phyloP scores from a whole-genome alignment of 1,140 invertebrate species.

The Drosophila sturtevanti region DNA sequence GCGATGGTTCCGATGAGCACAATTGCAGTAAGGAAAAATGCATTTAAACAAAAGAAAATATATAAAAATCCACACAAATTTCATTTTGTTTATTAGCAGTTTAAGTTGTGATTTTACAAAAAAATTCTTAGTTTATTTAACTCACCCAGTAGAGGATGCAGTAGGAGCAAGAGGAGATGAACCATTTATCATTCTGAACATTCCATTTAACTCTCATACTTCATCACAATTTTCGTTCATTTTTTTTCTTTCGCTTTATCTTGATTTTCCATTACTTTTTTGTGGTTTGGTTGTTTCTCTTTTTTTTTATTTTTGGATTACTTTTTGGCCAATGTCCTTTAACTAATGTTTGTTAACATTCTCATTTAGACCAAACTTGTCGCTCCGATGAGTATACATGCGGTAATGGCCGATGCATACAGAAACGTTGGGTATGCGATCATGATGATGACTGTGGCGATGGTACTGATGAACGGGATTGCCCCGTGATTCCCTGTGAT shows the following conservation, averaged over 20 bases:
- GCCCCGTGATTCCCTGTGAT: conserved; percentile 87
- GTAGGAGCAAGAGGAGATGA: no score
- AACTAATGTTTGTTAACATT: conserved; percentile 16
- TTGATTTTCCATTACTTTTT: conserved; percentile 16
- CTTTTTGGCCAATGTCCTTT: not conserved
- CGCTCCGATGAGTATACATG: conserved; percentile 95
- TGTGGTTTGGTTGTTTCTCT: conserved; percentile 9
- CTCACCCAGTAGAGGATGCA: not conserved
- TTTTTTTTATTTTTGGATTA: no score
- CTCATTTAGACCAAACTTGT: conserved; percentile 89
- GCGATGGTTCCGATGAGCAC: conserved; percentile 93
- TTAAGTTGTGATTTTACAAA: conserved; percentile 1
- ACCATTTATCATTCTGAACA: not conserved
- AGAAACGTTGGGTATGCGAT: conserved; percentile 94
- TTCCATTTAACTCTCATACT: conserved; percentile 12
- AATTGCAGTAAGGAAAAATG: conserved; percentile 90
- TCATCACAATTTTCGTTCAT: conserved; percentile 29
- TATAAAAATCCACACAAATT: no score
- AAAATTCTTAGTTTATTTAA: conserved; percentile 8
- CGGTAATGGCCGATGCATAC: conserved; percentile 93
- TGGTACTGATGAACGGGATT: conserved; percentile 91
- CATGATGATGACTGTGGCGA: conserved; percentile 94
- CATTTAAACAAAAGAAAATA: not conserved
- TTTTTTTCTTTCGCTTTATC: conserved; percentile 3
- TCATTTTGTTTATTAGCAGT: not conserved